phyloP scores from a whole-genome alignment of 2,888 invertebrate species.

The Resseliella maxima region DNA sequence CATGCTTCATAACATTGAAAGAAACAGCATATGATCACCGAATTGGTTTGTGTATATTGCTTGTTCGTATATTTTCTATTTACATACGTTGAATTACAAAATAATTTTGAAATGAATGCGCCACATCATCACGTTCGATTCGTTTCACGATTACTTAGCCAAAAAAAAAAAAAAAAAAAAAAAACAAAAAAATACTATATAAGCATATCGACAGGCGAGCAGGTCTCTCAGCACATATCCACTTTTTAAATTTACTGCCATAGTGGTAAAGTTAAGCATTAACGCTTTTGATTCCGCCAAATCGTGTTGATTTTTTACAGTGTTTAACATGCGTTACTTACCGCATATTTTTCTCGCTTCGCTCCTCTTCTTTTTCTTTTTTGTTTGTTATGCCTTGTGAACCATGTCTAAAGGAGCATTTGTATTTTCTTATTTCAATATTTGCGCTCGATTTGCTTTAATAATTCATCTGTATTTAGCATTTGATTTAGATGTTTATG shows the following conservation, averaged over 20 bases:
- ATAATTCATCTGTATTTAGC: slow-evolving; percentile 49
- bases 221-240: neutral
- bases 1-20: neutral
- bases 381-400: neutral
- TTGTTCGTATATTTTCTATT: neutral
- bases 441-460: slow-evolving; percentile 51
- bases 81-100: neutral
- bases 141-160: slow-evolving; percentile 39
- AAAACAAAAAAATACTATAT: neutral
- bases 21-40: neutral
- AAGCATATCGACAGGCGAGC: neutral
- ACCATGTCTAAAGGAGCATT: slow-evolving; percentile 17
- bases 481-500: slow-evolving; percentile 37
- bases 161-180: neutral
- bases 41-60: neutral
- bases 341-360: slow-evolving; percentile 59
- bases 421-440: slow-evolving; percentile 33
- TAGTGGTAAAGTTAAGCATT: slow-evolving; percentile 17
- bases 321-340: slow-evolving; percentile 59
- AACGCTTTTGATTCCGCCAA: slow-evolving; percentile 34
- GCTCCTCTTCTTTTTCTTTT: slow-evolving; percentile 31
- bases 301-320: slow-evolving; percentile 4
- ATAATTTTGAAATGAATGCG: slow-evolving; percentile 44
- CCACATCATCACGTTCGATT: slow-evolving; percentile 51
- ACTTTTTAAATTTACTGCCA: neutral